These are phyloP conservation scores for Procambarus virginalis DNA, from an alignment of 1,140 invertebrate genomes.

Conservation along the genomic window DNA sequence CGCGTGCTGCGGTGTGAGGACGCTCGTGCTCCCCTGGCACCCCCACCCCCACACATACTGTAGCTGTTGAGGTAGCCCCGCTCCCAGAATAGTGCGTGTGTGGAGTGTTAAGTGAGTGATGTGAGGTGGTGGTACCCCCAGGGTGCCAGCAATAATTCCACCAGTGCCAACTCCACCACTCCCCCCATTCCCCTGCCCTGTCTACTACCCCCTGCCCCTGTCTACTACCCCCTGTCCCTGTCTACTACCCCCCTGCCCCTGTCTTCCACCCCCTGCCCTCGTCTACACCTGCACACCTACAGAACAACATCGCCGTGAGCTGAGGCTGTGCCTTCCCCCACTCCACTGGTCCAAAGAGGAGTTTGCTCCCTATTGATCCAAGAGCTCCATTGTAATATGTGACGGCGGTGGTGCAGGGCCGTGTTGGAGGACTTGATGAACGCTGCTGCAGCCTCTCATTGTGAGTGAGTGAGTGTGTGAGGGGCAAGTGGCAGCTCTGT, in stretches of 20 bases:
- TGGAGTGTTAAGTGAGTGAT: constrained; percentile 15
- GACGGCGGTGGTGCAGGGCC: background rate
- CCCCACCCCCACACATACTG: no score
- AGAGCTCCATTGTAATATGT: constrained; percentile 30
- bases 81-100: constrained; percentile 27
- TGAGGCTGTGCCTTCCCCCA: no score
- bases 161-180: background rate
- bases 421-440: background rate
- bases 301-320: background rate
- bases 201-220: background rate
- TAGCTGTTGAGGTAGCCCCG: background rate
- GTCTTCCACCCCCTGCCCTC: background rate
- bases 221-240: background rate
- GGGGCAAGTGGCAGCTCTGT: background rate
- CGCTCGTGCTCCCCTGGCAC: background rate
- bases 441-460: background rate
- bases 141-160: background rate
- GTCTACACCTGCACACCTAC: background rate
- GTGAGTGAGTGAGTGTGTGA: background rate
- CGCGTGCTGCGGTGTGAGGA: background rate
- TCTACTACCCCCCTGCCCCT: background rate
- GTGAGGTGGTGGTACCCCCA: constrained; percentile 26
- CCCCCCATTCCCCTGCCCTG: background rate
- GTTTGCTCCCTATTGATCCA: constrained; percentile 42
- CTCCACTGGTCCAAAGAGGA: background rate